These are phyloP conservation scores for Theristicus caerulescens DNA, from an alignment of 2,113 vertebrate genomes.

Conservation along the genomic window DNA sequence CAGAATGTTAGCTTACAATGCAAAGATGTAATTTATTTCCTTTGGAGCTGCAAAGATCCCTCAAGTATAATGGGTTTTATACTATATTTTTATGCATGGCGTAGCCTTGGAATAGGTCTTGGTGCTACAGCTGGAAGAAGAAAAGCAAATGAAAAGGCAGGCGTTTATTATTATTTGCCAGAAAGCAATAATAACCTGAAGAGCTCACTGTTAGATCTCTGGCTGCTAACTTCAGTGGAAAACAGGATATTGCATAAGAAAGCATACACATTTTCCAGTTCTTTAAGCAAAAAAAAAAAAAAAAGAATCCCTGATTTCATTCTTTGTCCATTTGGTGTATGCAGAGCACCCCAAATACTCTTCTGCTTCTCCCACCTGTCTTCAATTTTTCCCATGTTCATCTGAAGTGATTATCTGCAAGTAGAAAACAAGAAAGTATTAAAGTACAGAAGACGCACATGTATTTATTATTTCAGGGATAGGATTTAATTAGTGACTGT, in stretches of 20 bases:
- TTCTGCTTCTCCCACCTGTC: conserved; percentile 63
- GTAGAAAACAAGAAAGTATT: neutral
- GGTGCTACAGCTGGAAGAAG: neutral
- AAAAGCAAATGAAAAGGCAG: neutral
- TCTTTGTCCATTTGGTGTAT: neutral
- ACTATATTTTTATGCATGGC: neutral
- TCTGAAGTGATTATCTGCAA: conserved; percentile 63
- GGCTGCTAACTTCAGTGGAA: neutral
- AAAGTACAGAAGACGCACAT: neutral
- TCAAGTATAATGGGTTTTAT: neutral
- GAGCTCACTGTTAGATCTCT: neutral
- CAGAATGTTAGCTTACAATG: neutral
- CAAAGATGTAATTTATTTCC: neutral
- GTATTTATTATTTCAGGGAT: neutral
- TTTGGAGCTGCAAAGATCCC: neutral
- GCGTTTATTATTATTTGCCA: neutral
- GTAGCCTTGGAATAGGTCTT: neutral
- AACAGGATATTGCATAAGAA: neutral
- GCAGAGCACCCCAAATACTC: conserved; percentile 46
- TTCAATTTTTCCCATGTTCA: conserved; percentile 4
- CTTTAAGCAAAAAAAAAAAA: neutral
- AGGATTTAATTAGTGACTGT: neutral
- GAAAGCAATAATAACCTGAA: neutral
- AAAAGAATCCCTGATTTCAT: neutral
- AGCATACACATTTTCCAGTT: neutral